phyloP scores from a whole-genome alignment of 2,888 invertebrate genomes.

The Torymus auratus region DNA sequence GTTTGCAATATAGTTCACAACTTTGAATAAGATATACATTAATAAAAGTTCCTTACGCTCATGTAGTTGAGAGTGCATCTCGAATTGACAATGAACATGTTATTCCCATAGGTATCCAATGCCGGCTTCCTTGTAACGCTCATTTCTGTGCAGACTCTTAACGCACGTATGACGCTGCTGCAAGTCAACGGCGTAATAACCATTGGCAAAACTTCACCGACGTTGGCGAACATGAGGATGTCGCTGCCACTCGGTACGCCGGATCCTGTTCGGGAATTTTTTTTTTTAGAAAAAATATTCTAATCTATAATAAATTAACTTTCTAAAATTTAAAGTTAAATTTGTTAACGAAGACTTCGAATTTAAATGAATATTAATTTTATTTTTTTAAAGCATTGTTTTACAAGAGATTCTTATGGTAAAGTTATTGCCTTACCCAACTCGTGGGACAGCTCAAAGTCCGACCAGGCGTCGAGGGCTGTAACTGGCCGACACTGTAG shows the following conservation, averaged over 20 bases:
- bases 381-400: too few species aligned
- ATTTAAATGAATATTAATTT: too few species aligned
- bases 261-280: slow-evolving; percentile 76
- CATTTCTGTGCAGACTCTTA: slow-evolving; percentile 65
- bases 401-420: neutral
- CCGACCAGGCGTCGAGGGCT: slow-evolving; percentile 84
- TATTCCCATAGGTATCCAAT: neutral
- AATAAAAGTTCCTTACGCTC: slow-evolving; percentile 59
- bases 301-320: too few species aligned
- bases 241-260: slow-evolving; percentile 83
- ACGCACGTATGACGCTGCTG: slow-evolving; percentile 71
- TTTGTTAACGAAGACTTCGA: too few species aligned
- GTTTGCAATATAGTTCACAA: too few species aligned
- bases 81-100: slow-evolving; percentile 46
- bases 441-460: slow-evolving; percentile 89
- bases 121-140: neutral
- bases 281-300: too few species aligned
- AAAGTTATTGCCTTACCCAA: slow-evolving; percentile 68
- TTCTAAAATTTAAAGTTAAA: too few species aligned
- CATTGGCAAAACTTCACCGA: slow-evolving; percentile 85
- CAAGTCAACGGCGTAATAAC: slow-evolving; percentile 79
- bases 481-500: slow-evolving; percentile 90
- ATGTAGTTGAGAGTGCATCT: slow-evolving; percentile 62
- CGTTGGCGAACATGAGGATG: slow-evolving; percentile 84
- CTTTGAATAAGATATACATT: too few species aligned